Percentiles rank a stretch among this genome's conserved stretches.
These are phyloP conservation scores for Malurus elegans DNA, from an alignment of 2,113 vertebrate species.

Conservation along the genomic window DNA sequence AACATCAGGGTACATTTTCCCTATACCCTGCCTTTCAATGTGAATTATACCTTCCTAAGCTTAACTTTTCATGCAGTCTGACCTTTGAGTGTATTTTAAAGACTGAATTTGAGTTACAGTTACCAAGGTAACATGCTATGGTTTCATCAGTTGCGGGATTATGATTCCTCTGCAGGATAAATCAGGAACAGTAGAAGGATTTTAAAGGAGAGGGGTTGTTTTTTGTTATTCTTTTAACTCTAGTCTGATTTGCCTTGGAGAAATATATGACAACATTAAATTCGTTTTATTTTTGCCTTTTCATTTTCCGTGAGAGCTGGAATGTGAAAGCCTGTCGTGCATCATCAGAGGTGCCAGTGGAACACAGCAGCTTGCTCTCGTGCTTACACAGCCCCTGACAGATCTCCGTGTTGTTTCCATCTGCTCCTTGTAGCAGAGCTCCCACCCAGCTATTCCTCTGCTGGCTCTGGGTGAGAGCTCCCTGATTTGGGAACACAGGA, in stretches of 20 bases:
- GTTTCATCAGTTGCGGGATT: constrained; percentile 55
- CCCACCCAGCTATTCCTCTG: fast-evolving
- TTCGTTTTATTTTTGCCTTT: not conserved
- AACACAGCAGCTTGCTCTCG: not conserved
- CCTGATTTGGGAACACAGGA: not conserved
- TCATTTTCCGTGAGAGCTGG: not conserved
- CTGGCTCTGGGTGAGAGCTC: not conserved
- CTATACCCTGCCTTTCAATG: not conserved
- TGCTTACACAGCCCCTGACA: not conserved
- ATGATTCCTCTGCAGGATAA: constrained; percentile 56
- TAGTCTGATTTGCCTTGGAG: not conserved
- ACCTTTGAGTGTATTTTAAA: constrained; percentile 48
- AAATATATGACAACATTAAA: not conserved
- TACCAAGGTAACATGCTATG: constrained; percentile 61
- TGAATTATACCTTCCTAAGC: not conserved
- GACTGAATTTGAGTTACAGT: constrained; percentile 46
- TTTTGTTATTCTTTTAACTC: not conserved
- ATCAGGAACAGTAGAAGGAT: not conserved
- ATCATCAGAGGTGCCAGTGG: not conserved
- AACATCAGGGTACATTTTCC: not conserved
- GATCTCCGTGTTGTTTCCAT: not conserved
- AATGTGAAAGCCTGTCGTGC: not conserved
- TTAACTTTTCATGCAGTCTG: constrained; percentile 24
- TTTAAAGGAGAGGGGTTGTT: not conserved
- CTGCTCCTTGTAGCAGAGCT: not conserved